These are phyloP conservation scores for Cephus pygmeus DNA, from an alignment of 2,888 invertebrate genomes.

Conservation along the genomic window DNA sequence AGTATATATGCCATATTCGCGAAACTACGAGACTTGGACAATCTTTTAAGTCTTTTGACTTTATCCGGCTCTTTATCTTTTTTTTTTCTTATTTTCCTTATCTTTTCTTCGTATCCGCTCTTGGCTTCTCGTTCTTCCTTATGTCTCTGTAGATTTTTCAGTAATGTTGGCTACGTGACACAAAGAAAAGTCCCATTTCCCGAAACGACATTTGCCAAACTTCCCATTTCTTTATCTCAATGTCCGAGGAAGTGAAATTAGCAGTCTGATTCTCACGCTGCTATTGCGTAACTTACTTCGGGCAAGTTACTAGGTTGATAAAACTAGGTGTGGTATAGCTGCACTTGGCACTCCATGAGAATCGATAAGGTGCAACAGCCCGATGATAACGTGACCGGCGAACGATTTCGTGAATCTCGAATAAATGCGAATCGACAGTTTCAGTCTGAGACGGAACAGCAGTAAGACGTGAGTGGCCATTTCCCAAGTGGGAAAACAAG, in stretches of 20 bases:
- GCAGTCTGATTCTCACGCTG: too few species aligned
- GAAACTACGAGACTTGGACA: neutral
- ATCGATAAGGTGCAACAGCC: neutral
- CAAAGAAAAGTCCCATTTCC: neutral
- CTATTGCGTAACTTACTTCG: neutral
- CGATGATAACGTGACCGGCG: too few species aligned
- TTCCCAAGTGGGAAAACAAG: neutral
- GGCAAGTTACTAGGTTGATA: neutral
- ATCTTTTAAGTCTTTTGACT: neutral
- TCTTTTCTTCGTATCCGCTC: neutral
- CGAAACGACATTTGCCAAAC: neutral
- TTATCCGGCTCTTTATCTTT: too few species aligned
- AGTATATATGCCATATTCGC: neutral
- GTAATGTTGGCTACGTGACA: neutral
- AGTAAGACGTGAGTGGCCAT: neutral
- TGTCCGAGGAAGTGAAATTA: neutral
- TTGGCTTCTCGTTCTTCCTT: neutral
- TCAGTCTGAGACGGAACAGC: neutral
- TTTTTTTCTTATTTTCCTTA: neutral
- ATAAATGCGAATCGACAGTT: too few species aligned
- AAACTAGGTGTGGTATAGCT: neutral
- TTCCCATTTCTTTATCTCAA: neutral
- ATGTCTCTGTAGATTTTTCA: neutral
- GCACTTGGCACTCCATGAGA: neutral
- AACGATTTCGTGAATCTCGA: neutral